Base-by-base conservation (phyloP, 2,797 vertebrate genomes). In the Periparus ater region DNA sequence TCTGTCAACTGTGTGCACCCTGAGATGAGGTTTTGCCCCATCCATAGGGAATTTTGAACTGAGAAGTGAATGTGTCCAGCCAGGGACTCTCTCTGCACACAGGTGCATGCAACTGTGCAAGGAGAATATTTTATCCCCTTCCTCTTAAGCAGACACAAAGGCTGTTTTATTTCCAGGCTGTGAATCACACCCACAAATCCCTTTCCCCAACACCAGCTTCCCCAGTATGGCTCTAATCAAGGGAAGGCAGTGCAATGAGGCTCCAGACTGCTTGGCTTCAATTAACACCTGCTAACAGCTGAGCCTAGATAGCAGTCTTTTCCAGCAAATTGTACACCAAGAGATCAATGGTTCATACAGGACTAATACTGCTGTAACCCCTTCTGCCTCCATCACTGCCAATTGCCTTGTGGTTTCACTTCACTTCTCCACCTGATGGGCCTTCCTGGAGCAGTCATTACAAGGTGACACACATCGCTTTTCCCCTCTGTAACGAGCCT, bases 341-440 rank as follows among this genome's bases (percentile, higher is more conserved):
- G 47, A 90, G 90, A 94, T 91, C 88, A 87, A 27, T 75, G 68
- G 81, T 61, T 92, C 78, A 65, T 51, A 47, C 45, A 22, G 50
- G 54, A 74, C 44, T 87, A 92, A 93, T 38, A 85, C 40, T 4
- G 2, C 60, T 26, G 57, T 38, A 82, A 89, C 72, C 65, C 42
- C 50, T 62, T 58, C 68, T 78, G 44, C 32, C 42, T 95, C 58
- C 55, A 83, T 80, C 85, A 76, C 71, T 5, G 22, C 53, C 4
- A 4, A 86, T 9, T 40, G 36, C 90, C 62, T 54, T 74, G 61
- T 1, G 2, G 83, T 93, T 88, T 93, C 92, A 85, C 81, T 95
- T 94, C 86, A 61, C 81, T 93, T 89, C 83, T 90, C 45, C 54
- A 71, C 67, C 67, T 83, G 92, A 94, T 70, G 75, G 51, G 79